phyloP scores from a whole-genome alignment of 2,888 invertebrate genomes.

The Litoditis marina region DNA sequence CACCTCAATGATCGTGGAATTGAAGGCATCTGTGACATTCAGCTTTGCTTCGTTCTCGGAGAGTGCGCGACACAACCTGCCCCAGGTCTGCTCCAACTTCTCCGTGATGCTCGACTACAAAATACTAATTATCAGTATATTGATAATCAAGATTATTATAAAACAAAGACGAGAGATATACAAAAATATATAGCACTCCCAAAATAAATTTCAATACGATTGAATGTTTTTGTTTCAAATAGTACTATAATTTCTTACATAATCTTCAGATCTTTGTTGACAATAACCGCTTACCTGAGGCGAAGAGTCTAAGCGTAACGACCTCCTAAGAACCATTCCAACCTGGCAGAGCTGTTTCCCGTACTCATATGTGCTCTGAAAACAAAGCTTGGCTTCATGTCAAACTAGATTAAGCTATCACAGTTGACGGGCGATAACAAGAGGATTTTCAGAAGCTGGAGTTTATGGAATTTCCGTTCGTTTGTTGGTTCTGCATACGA shows the following conservation, averaged over 20 bases:
- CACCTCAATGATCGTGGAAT: slow-evolving; percentile 38
- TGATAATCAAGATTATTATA: no score
- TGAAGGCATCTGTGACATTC: slow-evolving; percentile 38
- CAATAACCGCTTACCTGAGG: slow-evolving; percentile 8
- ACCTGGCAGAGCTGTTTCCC: slow-evolving; percentile 77
- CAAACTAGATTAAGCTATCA: no score
- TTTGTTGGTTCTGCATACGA: no score
- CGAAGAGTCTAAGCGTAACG: slow-evolving; percentile 68
- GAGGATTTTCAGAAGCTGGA: neutral
- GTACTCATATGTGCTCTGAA: slow-evolving; percentile 77
- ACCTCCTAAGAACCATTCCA: slow-evolving; percentile 73
- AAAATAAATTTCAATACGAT: no score
- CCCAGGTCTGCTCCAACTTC: slow-evolving; percentile 37
- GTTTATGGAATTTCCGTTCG: no score
- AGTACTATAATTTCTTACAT: neutral
- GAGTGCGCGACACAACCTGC: slow-evolving; percentile 34
- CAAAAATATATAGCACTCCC: no score
- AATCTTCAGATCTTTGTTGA: neutral
- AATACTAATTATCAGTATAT: no score
- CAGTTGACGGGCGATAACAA: no score
- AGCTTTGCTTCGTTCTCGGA: slow-evolving; percentile 38
- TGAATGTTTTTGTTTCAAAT: no score
- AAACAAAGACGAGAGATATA: no score
- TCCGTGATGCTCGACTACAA: slow-evolving; percentile 22
- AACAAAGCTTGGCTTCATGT: no score